Base-by-base conservation (phyloP, 1,140 invertebrate species). In the Atta texana region DNA sequence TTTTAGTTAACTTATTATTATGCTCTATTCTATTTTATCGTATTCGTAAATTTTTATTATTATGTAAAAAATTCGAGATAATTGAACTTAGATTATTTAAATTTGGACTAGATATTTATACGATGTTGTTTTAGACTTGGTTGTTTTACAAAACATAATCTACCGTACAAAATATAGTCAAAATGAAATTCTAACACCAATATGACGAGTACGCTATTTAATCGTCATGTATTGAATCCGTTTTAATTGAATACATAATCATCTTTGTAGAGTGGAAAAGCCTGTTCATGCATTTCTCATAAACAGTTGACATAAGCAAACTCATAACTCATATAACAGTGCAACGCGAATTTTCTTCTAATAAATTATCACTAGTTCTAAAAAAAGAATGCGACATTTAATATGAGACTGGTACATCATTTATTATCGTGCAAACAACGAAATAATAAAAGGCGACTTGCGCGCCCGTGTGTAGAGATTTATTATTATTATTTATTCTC, bases 401-500 rank as follows among this genome's bases (percentile, higher is more conserved):
- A 74, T 55, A 44, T 24, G 24, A 72, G 57, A 61, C 51, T 59
- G 31, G 24, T 21, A 69, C n/a, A 51, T 53, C 53, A n/a, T 72
- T 84, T 84, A 74, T 63, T 51, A 61, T n/a, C 21, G 16, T 49
- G 78, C 55, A 31, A 61, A n/a, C n/a, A 74, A 61, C 69, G 55
- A 61, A 74, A 75, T 74, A 84, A 75, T 84, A 84, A 84, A 44
- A 63, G 39, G n/a, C 14, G 18, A 44, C 55, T 61, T 28, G 69
- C 24, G 21, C 14, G 21, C 14, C 28, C 39, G 55, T 44, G 16
- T 63, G 39, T 16, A 14, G 53, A 59, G 55, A 75, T 74, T 74
- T 59, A 84, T 84, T 84, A 18, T 82, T 82, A 84, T 75, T 75
- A 69, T 84, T 57, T 74, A 68, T 34, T 16, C 31, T 82, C 53